These are phyloP conservation scores for Apteryx mantelli DNA, from an alignment of 2,113 vertebrate species.

Conservation along the genomic window DNA sequence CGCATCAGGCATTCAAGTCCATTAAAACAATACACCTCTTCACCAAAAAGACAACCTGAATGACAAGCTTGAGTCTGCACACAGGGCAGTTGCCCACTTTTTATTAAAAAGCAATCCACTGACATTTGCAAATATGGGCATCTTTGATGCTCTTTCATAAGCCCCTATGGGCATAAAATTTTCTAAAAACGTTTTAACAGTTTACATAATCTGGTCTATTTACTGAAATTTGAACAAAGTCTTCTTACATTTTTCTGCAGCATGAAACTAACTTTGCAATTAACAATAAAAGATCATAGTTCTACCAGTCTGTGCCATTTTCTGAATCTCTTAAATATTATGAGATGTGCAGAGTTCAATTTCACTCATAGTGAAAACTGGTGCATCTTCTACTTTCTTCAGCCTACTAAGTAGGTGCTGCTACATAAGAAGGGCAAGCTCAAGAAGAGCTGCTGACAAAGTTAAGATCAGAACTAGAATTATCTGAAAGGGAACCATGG, in stretches of 20 bases:
- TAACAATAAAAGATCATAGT: neutral
- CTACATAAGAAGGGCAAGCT: neutral
- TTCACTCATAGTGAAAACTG: accelerated
- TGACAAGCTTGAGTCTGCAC: neutral
- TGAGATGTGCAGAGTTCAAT: neutral
- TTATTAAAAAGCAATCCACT: neutral
- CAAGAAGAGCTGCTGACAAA: neutral
- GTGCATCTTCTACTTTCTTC: neutral
- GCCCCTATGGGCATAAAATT: neutral
- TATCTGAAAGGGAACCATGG: neutral
- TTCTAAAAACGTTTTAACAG: neutral
- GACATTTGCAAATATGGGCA: neutral
- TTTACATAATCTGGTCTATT: no score
- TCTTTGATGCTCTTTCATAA: neutral
- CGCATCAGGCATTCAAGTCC: neutral
- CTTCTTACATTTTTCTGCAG: neutral
- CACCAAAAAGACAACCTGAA: neutral
- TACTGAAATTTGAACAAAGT: neutral
- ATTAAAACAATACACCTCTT: neutral
- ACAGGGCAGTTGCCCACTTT: neutral
- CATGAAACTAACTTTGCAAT: neutral
- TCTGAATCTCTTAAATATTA: neutral
- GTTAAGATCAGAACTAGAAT: neutral
- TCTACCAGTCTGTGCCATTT: no score
- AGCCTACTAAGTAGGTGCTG: neutral